A percentile compares a stretch with the other conserved stretches of the same genome.
These are phyloP conservation scores for Crotophaga sulcirostris DNA, from an alignment of 2,113 vertebrate genomes.

Conservation along the genomic window DNA sequence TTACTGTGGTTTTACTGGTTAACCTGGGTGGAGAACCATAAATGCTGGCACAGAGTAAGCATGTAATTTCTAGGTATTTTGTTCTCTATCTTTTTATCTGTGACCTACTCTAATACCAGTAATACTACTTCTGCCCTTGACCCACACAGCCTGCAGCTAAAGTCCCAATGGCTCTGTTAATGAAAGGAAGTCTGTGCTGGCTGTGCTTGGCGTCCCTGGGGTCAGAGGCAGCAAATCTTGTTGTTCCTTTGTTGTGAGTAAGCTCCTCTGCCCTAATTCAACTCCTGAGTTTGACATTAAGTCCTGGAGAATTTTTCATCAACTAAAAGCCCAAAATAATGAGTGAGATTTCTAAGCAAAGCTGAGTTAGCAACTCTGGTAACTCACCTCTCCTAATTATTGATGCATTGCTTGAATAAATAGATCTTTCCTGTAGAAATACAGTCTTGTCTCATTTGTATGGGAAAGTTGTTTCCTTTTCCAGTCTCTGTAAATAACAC, in stretches of 20 bases:
- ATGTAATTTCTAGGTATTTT: background rate
- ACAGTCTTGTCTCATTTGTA: background rate
- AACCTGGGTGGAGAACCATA: background rate
- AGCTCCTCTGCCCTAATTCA: background rate
- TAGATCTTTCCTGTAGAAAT: background rate
- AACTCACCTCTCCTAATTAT: background rate
- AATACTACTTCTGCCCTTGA: background rate
- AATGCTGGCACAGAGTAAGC: background rate
- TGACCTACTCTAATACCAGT: background rate
- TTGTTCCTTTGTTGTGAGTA: background rate
- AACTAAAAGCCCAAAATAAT: background rate
- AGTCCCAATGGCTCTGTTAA: background rate
- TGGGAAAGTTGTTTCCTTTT: background rate
- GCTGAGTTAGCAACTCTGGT: background rate
- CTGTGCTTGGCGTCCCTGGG: background rate
- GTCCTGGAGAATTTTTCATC: background rate
- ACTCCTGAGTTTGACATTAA: background rate
- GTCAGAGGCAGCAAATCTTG: background rate
- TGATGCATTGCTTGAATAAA: background rate
- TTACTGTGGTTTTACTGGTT: background rate
- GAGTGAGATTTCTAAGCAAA: background rate
- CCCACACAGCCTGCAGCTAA: background rate
- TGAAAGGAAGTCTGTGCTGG: background rate
- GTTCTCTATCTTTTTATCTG: background rate
- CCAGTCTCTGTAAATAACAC: background rate